Percentiles rank a stretch among this genome's conserved stretches.
These are phyloP conservation scores for Apodemia mormo DNA, from an alignment of 2,888 invertebrate genomes.

Conservation along the genomic window DNA sequence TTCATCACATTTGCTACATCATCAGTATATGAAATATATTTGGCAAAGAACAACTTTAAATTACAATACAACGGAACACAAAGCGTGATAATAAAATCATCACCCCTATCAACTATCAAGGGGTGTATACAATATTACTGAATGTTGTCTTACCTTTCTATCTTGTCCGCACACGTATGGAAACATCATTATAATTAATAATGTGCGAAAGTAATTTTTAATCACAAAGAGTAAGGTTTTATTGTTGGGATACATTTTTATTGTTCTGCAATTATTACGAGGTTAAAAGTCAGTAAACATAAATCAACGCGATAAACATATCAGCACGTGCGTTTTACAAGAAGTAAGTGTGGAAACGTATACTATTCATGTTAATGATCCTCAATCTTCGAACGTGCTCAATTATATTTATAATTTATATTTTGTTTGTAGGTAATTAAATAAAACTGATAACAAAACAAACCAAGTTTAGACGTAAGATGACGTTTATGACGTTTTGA, in stretches of 20 bases:
- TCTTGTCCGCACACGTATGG: constrained; percentile 56
- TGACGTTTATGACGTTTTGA: background rate
- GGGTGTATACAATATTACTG: too few relatives aligned
- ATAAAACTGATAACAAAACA: constrained; percentile 5
- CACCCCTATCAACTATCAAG: too few relatives aligned
- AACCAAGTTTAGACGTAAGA: background rate
- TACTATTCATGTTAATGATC: background rate
- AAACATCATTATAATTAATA: constrained; percentile 50
- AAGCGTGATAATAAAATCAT: too few relatives aligned
- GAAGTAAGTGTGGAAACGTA: constrained; percentile 19
- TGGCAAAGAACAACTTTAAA: too few relatives aligned
- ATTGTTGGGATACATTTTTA: constrained; percentile 42
- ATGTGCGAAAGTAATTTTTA: constrained; percentile 51
- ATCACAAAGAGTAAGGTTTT: constrained; percentile 53
- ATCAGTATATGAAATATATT: too few relatives aligned
- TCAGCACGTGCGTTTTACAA: constrained; percentile 51
- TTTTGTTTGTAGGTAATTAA: background rate
- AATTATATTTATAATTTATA: background rate
- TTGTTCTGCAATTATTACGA: constrained; percentile 38
- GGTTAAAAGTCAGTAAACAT: constrained; percentile 50
- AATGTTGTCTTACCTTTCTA: constrained; percentile 53
- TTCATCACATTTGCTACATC: too few relatives aligned
- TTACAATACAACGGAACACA: too few relatives aligned
- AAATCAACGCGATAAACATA: constrained; percentile 48
- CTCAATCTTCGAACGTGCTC: constrained; percentile 4